Evolutionary conservation across 2,888 invertebrate species (phyloP).

Genomic region (Limnephilus marmoratus): DNA sequence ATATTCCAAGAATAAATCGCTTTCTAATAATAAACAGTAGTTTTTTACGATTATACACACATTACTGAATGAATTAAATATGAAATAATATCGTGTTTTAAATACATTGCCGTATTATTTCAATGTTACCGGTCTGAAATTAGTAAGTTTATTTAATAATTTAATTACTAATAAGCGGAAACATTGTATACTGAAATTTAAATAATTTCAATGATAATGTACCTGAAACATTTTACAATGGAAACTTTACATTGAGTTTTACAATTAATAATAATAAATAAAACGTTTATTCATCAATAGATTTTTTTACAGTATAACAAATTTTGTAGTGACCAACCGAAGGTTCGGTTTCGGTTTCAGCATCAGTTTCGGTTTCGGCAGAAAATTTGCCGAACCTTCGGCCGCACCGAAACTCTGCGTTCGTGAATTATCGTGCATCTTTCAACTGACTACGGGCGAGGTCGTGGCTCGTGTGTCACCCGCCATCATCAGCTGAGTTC

Average conservation of each 20-base stretch:
- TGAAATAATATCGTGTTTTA: neutral
- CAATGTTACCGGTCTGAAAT: neutral
- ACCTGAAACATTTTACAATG: neutral
- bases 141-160: neutral
- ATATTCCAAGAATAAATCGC: neutral
- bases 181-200: neutral
- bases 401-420: no score
- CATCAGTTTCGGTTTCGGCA: no score
- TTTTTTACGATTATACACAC: neutral
- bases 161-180: neutral
- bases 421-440: no score
- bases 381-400: no score
- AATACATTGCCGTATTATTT: neutral
- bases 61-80: neutral
- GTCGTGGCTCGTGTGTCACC: no score
- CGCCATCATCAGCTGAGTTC: no score
- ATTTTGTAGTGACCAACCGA: no score
- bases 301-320: no score
- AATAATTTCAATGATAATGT: neutral
- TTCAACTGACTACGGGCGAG: no score
- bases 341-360: no score
- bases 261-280: no score
- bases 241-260: neutral
- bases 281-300: no score
- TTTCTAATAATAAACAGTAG: neutral